Evolutionary conservation across 2,113 vertebrate genomes (phyloP).

Genomic region (Phycodurus eques): DNA sequence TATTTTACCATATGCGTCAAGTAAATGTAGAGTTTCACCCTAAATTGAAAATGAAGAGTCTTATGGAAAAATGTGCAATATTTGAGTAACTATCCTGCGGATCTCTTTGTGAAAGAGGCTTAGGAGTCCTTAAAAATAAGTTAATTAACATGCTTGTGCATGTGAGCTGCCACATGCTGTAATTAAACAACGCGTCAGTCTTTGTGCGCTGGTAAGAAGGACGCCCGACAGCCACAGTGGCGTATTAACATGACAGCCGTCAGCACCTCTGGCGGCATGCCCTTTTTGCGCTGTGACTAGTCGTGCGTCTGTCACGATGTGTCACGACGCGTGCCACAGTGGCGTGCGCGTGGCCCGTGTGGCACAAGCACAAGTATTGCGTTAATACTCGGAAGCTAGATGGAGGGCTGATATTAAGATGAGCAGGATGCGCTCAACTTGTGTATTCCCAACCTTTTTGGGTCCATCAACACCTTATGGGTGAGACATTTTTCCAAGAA

Average conservation of each 20-base stretch:
- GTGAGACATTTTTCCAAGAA: neutral
- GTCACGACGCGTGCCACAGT: constrained; percentile 38
- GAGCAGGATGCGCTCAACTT: neutral
- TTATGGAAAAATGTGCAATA: neutral
- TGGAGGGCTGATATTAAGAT: neutral
- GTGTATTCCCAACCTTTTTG: neutral
- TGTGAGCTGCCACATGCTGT: constrained; percentile 19
- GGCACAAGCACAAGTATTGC: constrained; percentile 9
- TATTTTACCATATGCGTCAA: neutral
- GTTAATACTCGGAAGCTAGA: neutral
- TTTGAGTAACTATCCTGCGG: neutral
- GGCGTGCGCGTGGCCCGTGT: constrained; percentile 9
- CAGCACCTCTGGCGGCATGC: constrained; percentile 57
- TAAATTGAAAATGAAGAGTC: neutral
- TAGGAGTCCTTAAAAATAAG: neutral
- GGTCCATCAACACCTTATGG: neutral
- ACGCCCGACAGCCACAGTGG: constrained; percentile 38
- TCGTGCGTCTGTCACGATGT: constrained; percentile 50
- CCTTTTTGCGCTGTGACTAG: constrained; percentile 47
- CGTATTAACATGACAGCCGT: constrained; percentile 65
- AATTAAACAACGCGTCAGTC: constrained; percentile 37
- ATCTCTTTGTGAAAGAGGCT: neutral
- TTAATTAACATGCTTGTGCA: neutral
- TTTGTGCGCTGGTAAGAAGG: constrained; percentile 43
- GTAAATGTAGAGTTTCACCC: neutral